These are phyloP conservation scores for Parotia lawesii DNA, from an alignment of 2,113 vertebrate species.

Conservation along the genomic window DNA sequence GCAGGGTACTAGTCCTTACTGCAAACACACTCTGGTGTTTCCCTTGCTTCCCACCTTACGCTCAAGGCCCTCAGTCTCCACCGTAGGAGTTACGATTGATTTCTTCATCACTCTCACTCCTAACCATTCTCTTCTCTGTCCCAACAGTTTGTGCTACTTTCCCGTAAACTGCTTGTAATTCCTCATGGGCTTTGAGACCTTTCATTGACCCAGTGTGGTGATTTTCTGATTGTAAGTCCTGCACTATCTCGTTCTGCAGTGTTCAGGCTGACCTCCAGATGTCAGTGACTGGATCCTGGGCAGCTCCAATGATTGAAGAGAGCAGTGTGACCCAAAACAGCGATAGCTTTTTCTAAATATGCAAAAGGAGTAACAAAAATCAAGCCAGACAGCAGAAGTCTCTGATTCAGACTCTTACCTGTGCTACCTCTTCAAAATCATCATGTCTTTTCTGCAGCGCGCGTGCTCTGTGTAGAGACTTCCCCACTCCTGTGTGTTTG, in stretches of 20 bases:
- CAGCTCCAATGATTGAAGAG: background rate
- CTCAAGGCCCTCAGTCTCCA: background rate
- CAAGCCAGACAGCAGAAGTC: background rate
- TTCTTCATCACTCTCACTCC: background rate
- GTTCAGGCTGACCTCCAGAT: background rate
- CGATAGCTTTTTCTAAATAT: background rate
- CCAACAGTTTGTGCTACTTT: background rate
- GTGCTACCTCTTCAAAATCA: slow-evolving; percentile 97
- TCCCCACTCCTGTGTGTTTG: slow-evolving; percentile 95
- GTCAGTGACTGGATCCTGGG: background rate
- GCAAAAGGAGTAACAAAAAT: background rate
- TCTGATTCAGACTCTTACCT: slow-evolving; percentile 75
- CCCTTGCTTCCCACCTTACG: background rate
- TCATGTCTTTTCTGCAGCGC: slow-evolving; percentile 95
- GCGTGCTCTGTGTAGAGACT: slow-evolving; percentile 90
- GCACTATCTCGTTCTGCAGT: background rate
- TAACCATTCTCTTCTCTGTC: background rate
- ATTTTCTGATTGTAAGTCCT: background rate
- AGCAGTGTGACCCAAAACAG: background rate
- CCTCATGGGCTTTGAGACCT: background rate
- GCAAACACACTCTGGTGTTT: background rate
- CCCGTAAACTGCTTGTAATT: background rate
- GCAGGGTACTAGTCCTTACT: background rate
- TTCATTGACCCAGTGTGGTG: accelerated
- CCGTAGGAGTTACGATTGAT: background rate